phyloP scores from a whole-genome alignment of 2,888 invertebrate species.

The Brachyptera risi region DNA sequence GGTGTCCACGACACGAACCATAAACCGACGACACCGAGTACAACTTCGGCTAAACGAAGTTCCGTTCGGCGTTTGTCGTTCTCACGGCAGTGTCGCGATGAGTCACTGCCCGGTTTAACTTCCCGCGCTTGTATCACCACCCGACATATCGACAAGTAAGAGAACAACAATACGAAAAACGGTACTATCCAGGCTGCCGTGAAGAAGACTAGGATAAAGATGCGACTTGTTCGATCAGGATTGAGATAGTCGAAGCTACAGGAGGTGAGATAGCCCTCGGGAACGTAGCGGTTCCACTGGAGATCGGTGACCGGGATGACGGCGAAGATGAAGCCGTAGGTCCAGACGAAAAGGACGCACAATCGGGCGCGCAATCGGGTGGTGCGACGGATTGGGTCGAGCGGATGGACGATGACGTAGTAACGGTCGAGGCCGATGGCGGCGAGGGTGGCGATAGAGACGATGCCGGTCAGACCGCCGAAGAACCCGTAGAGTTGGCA shows the following conservation, averaged over 20 bases:
- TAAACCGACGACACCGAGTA: slow-evolving; percentile 63
- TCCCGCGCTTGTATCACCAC: slow-evolving; percentile 56
- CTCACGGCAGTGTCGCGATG: slow-evolving; percentile 55
- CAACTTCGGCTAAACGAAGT: slow-evolving; percentile 62
- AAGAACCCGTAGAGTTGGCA: slow-evolving; percentile 76
- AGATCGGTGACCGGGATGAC: no score
- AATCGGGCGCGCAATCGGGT: slow-evolving; percentile 58
- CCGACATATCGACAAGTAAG: slow-evolving; percentile 66
- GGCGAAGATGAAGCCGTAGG: slow-evolving; percentile 66
- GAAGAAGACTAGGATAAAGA: slow-evolving; percentile 71
- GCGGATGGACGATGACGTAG: slow-evolving; percentile 73
- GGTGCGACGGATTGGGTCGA: slow-evolving; percentile 61
- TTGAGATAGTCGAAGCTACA: slow-evolving; percentile 75
- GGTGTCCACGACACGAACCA: slow-evolving; percentile 83
- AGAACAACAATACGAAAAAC: slow-evolving; percentile 63
- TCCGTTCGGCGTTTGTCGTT: slow-evolving; percentile 67
- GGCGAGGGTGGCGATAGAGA: slow-evolving; percentile 75
- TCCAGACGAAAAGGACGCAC: slow-evolving; percentile 64
- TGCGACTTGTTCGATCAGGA: slow-evolving; percentile 53
- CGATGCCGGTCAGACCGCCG: slow-evolving; percentile 75
- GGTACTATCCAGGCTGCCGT: slow-evolving; percentile 73
- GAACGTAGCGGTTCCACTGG: slow-evolving; percentile 69
- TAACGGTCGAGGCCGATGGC: slow-evolving; percentile 79
- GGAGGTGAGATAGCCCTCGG: slow-evolving; percentile 78
- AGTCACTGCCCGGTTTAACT: slow-evolving; percentile 41